Percentiles rank a stretch among this genome's conserved stretches.
Conservation (phyloP, 2,113 vertebrate genomes). For the Pelecanoides urinatrix region DNA sequence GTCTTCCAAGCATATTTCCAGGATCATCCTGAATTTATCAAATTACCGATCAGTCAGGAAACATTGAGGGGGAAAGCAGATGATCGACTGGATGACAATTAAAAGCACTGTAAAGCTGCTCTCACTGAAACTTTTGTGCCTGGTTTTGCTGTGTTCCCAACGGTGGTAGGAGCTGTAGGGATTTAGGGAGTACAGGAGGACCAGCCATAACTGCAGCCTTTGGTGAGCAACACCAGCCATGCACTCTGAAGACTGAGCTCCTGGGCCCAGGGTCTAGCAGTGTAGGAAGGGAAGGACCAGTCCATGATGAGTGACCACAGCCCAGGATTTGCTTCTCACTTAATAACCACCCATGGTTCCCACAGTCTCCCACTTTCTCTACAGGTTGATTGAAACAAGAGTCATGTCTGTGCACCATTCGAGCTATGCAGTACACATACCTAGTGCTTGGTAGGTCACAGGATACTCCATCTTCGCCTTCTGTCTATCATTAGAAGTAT, state of each 20-base stretch:
- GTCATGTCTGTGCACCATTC: not conserved
- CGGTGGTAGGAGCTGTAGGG: not conserved
- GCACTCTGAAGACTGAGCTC: fast-evolving
- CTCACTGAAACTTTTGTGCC: not conserved
- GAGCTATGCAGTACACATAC: not conserved
- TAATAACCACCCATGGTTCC: not conserved
- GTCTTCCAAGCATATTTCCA: not conserved
- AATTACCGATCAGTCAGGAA: not conserved
- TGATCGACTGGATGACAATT: not conserved
- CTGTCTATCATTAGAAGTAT: not conserved
- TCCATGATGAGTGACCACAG: not conserved
- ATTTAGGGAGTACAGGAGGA: not conserved
- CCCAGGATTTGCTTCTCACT: not conserved
- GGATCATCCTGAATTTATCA: slow-evolving; percentile 13
- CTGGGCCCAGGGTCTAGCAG: not conserved
- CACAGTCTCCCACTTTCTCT: not conserved
- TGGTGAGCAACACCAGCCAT: not conserved
- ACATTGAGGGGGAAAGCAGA: not conserved
- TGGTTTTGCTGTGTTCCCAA: not conserved
- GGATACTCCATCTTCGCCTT: not conserved
- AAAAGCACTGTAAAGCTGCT: not conserved
- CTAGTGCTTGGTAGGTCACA: not conserved
- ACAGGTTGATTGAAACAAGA: not conserved
- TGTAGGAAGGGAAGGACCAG: fast-evolving
- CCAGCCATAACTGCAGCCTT: not conserved